phyloP scores from a whole-genome alignment of 2,888 invertebrate species.

The Brachypterus glaber region DNA sequence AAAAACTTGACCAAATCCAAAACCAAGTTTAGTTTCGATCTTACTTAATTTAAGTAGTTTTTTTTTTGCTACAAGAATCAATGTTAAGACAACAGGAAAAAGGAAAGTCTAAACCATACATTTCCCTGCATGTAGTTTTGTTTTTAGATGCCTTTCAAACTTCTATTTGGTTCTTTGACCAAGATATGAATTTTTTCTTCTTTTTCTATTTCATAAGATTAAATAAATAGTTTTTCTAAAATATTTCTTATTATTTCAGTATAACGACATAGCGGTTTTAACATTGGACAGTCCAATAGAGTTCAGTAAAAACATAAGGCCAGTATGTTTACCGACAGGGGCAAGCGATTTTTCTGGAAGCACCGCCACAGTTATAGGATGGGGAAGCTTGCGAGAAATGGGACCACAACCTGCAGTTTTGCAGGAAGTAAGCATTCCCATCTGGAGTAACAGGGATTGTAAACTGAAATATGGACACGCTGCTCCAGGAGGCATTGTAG shows the following conservation, averaged over 20 bases:
- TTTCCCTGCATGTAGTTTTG: no score
- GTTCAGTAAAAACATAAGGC: constrained; percentile 61
- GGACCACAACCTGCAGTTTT: constrained; percentile 73
- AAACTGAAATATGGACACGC: constrained; percentile 70
- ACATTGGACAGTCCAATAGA: constrained; percentile 68
- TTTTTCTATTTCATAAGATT: background rate
- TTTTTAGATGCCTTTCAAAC: no score
- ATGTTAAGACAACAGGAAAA: no score
- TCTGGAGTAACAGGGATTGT: constrained; percentile 74
- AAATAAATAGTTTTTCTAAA: constrained; percentile 4
- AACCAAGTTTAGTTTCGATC: no score
- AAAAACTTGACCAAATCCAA: background rate
- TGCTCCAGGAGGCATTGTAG: constrained; percentile 83
- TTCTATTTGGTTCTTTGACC: no score
- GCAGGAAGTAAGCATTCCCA: constrained; percentile 75
- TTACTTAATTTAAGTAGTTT: no score
- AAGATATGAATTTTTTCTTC: no score
- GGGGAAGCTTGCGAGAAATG: constrained; percentile 77
- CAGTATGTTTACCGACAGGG: constrained; percentile 63
- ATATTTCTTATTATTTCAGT: constrained; percentile 43
- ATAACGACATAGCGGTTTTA: constrained; percentile 75
- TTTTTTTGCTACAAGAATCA: no score
- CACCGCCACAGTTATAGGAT: constrained; percentile 74
- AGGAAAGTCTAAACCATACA: no score
- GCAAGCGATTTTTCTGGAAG: constrained; percentile 55